Evolutionary conservation across 2,888 invertebrate genomes (phyloP).

Genomic region (Dendrolimus houi): DNA sequence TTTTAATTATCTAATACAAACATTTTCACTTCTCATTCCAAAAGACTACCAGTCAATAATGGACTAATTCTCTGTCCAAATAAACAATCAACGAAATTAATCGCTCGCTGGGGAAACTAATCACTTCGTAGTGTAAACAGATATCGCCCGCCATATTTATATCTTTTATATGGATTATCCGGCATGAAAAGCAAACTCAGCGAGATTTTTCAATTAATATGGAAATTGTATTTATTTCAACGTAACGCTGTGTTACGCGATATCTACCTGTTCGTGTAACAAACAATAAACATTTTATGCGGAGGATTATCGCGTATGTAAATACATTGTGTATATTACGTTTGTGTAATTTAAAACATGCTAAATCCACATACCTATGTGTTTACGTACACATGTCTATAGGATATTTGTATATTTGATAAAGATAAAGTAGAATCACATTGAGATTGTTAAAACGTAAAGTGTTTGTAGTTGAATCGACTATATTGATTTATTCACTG

Average conservation of each 20-base stretch:
- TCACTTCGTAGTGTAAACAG: slow-evolving; percentile 1
- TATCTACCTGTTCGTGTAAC: not conserved
- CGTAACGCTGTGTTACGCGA: not conserved
- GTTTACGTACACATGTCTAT: no score
- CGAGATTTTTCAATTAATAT: slow-evolving; percentile 36
- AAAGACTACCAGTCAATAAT: not conserved
- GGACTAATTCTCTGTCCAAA: not conserved
- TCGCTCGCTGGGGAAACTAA: not conserved
- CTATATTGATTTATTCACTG: no score
- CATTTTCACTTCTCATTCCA: no score
- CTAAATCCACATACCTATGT: no score
- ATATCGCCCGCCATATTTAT: slow-evolving; percentile 8
- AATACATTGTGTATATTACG: not conserved
- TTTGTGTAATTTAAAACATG: no score
- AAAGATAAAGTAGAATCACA: no score
- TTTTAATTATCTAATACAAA: no score
- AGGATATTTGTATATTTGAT: no score
- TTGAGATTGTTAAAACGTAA: no score
- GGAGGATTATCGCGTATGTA: not conserved
- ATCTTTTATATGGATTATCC: slow-evolving; percentile 20
- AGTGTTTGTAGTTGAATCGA: no score
- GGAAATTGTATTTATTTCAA: slow-evolving; percentile 21
- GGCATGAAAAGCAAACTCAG: slow-evolving; percentile 19
- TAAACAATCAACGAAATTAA: not conserved
- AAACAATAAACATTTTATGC: not conserved